Percentiles rank a stretch among this genome's conserved stretches.
Conservation (phyloP, 1,140 invertebrate species). For the Marisa cornuarietis region DNA sequence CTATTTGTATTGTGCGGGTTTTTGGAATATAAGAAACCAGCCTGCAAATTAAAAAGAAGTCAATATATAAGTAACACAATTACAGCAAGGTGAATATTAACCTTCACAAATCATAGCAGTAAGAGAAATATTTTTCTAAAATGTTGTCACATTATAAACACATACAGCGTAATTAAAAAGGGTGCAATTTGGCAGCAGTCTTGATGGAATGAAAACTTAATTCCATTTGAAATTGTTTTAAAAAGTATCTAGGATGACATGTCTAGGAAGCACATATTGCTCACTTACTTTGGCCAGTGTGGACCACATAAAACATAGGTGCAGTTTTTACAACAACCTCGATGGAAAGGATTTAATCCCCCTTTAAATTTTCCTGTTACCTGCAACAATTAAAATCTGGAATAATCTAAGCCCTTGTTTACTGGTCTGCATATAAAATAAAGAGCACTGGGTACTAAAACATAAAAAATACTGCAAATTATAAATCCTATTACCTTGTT, state of each 20-base stretch:
- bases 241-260: not conserved
- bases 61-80: slow-evolving; percentile 10
- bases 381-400: slow-evolving; percentile 49
- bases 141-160: too few species aligned
- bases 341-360: slow-evolving; percentile 95
- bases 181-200: not conserved
- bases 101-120: too few species aligned
- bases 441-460: too few species aligned
- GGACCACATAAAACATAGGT: slow-evolving; percentile 95
- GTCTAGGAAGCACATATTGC: not conserved
- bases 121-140: too few species aligned
- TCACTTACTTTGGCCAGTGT: slow-evolving; percentile 89
- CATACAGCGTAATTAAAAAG: too few species aligned
- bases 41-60: slow-evolving; percentile 47
- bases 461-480: too few species aligned
- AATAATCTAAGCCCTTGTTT: not conserved
- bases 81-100: not conserved
- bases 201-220: not conserved
- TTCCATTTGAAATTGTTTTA: not conserved
- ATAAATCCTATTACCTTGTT: too few species aligned
- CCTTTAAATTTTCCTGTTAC: slow-evolving; percentile 98
- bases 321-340: slow-evolving; percentile 93
- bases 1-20: slow-evolving; percentile 62
- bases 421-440: not conserved
- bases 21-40: slow-evolving; percentile 65